Evolutionary conservation across 2,113 vertebrate genomes (phyloP).

Genomic region (Enhydra lutris): DNA sequence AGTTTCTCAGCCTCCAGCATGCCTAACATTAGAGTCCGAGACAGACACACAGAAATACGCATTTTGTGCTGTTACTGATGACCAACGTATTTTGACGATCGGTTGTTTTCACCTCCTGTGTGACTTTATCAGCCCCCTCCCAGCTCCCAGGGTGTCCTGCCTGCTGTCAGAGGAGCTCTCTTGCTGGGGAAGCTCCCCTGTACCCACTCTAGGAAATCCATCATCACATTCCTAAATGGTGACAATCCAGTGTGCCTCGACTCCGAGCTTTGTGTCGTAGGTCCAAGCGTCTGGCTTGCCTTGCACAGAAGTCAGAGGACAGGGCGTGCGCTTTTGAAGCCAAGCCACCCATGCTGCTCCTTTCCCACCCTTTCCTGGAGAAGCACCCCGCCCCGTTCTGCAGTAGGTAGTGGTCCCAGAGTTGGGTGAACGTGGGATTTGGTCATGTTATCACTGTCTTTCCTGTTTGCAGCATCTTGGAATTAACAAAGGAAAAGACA

Average conservation of each 20-base stretch:
- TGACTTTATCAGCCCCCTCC: not conserved
- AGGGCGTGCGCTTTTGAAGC: not conserved
- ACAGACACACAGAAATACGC: not conserved
- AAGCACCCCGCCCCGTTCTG: not conserved
- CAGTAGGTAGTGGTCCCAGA: not conserved
- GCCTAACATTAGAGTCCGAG: not conserved
- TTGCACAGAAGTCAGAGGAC: not conserved
- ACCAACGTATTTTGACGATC: not conserved
- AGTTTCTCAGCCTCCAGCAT: not conserved
- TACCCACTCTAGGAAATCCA: not conserved
- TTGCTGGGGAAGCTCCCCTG: not conserved
- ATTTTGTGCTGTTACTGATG: not conserved
- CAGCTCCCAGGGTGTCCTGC: not conserved
- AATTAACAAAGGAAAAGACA: slow-evolving; percentile 13
- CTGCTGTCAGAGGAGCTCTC: not conserved
- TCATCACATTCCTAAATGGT: not conserved
- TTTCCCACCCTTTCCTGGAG: not conserved
- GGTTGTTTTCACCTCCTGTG: not conserved
- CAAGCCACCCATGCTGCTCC: not conserved
- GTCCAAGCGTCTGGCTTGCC: not conserved
- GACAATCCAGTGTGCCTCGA: not conserved
- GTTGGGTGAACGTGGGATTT: not conserved
- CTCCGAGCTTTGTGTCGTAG: not conserved
- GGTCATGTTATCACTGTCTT: not conserved
- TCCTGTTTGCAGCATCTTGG: slow-evolving; percentile 5